These are phyloP conservation scores for Hirtodrosophila trivittata DNA, from an alignment of 2,888 invertebrate genomes.

Conservation along the genomic window DNA sequence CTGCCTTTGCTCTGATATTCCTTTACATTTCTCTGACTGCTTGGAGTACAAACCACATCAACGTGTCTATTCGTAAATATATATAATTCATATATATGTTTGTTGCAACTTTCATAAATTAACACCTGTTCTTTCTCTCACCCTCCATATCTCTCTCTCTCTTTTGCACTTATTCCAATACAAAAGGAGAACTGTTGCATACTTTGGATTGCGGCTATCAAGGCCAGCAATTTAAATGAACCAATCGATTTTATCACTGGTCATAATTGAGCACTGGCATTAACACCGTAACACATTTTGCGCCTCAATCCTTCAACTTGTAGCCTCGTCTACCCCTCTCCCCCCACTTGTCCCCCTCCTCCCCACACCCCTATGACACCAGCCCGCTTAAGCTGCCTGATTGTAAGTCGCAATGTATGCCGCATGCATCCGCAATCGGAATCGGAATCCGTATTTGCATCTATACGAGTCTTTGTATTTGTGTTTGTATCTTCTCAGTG, in stretches of 20 bases:
- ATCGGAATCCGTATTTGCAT: conserved; percentile 14
- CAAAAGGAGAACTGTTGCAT: conserved; percentile 43
- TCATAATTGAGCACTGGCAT: conserved; percentile 64
- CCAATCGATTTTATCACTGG: conserved; percentile 72
- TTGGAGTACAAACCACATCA: too few relatives aligned
- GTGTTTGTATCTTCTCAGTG: conserved; percentile 4
- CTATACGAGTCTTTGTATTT: conserved; percentile 21
- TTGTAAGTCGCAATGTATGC: conserved; percentile 46
- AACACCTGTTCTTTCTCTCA: too few relatives aligned
- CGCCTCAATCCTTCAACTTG: conserved; percentile 16
- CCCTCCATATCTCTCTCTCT: background rate
- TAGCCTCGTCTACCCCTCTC: background rate
- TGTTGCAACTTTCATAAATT: too few relatives aligned
- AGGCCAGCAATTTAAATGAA: conserved; percentile 56
- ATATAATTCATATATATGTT: too few relatives aligned
- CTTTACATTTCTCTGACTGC: background rate
- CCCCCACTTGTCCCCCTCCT: background rate
- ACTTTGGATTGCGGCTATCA: conserved; percentile 37
- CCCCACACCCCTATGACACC: conserved; percentile 7
- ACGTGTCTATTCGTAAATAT: too few relatives aligned
- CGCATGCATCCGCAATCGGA: conserved; percentile 48
- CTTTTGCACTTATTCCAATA: background rate
- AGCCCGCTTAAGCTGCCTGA: conserved; percentile 43
- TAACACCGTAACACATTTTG: conserved; percentile 73
- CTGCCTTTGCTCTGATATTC: too few relatives aligned